These are phyloP conservation scores for Octopus sinensis DNA, from an alignment of 1,140 invertebrate species.

Conservation along the genomic window DNA sequence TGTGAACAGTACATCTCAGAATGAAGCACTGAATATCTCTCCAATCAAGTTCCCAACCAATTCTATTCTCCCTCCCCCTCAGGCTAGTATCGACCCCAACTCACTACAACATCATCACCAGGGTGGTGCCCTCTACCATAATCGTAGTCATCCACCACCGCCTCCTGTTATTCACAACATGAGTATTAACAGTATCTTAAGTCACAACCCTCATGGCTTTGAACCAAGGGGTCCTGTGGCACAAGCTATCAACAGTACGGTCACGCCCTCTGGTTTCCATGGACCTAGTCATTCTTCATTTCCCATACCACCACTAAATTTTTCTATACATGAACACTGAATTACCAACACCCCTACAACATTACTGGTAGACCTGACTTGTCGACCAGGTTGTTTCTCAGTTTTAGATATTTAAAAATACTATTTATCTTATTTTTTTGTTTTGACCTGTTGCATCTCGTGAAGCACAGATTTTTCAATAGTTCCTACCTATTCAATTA, in stretches of 20 bases:
- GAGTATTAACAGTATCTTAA: slow-evolving; percentile 53
- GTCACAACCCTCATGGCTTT: slow-evolving; percentile 55
- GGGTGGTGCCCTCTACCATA: slow-evolving; percentile 40
- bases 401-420: too few relatives aligned
- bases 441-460: too few relatives aligned
- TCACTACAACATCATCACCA: slow-evolving; percentile 53
- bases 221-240: slow-evolving; percentile 43
- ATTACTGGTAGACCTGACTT: too few relatives aligned
- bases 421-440: too few relatives aligned
- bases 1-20: slow-evolving; percentile 43
- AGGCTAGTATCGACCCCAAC: slow-evolving; percentile 49
- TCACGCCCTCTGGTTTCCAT: slow-evolving; percentile 47
- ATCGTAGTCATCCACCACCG: slow-evolving; percentile 46
- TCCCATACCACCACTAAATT: slow-evolving; percentile 55
- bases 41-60: slow-evolving; percentile 58
- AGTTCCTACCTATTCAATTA: too few relatives aligned
- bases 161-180: slow-evolving; percentile 48
- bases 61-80: slow-evolving; percentile 43
- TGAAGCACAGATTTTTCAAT: too few relatives aligned
- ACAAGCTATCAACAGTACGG: slow-evolving; percentile 46
- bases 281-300: slow-evolving; percentile 50
- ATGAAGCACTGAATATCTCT: slow-evolving; percentile 50
- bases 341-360: too few relatives aligned
- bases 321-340: slow-evolving; percentile 54
- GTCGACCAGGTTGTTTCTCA: too few relatives aligned